phyloP scores from a whole-genome alignment of 2,888 invertebrate species.

The Apoda limacodes region DNA sequence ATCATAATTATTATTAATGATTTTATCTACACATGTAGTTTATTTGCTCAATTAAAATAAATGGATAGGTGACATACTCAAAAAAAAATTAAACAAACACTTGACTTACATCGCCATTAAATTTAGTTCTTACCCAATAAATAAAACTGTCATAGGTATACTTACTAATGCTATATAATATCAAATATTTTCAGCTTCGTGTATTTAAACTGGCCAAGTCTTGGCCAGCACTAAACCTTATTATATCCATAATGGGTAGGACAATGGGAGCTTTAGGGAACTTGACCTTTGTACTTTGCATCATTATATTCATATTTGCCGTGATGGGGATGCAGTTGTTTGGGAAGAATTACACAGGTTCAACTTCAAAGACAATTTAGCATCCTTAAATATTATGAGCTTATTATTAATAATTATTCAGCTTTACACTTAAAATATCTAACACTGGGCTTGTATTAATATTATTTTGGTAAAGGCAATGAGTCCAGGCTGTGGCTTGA shows the following conservation, averaged over 20 bases:
- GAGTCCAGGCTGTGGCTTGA: conserved; percentile 60
- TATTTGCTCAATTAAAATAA: too few relatives aligned
- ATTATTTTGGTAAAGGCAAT: conserved; percentile 10
- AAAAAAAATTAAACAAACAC: too few relatives aligned
- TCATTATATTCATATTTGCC: conserved; percentile 97
- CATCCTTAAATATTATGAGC: conserved; percentile 61
- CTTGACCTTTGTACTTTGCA: conserved; percentile 93
- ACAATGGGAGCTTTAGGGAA: conserved; percentile 96
- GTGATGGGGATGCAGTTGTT: conserved; percentile 98
- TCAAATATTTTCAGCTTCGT: conserved; percentile 81
- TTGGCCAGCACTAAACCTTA: conserved; percentile 95
- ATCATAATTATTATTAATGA: too few relatives aligned
- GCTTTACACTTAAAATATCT: conserved; percentile 63
- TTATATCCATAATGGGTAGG: conserved; percentile 96
- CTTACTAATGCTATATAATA: conserved; percentile 30
- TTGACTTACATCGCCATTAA: too few relatives aligned
- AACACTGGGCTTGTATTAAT: conserved; percentile 65
- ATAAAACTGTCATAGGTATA: too few relatives aligned
- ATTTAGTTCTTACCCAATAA: too few relatives aligned
- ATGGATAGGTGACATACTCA: too few relatives aligned
- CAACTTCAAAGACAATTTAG: conserved; percentile 62
- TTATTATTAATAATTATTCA: conserved; percentile 59
- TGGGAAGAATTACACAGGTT: conserved; percentile 88
- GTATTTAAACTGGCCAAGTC: conserved; percentile 97
- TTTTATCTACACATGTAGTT: too few relatives aligned